Base-by-base conservation (phyloP, 2,113 vertebrate species). In the Megatriorchis doriae region DNA sequence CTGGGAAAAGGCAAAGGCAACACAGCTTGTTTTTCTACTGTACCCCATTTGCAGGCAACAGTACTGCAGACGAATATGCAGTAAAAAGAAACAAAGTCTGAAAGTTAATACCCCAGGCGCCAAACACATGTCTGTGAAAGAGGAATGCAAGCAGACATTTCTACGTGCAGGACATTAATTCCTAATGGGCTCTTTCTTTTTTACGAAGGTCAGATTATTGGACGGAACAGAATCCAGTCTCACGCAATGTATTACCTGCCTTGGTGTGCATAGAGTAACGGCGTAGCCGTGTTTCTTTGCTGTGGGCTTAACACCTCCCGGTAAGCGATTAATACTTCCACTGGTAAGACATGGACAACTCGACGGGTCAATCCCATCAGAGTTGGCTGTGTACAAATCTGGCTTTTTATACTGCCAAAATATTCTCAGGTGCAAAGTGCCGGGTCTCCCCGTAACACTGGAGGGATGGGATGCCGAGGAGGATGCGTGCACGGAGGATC, bases 61-160 rank as follows among this genome's bases (percentile, higher is more conserved):
- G 56, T 94, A 81, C 27, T 92, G 80, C 94, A 95, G 96, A 86
- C 1, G 83, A 96, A 94, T 94, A 89, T 47, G 94, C 84, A 93
- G 96, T 94, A 97, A 97, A 98, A 97, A 98, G 96, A 97, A 98
- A 98, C 98, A 98, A 97, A 95, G 97, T 97, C 97, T 97, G 97
- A 97, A 96, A 97, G 96, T 97, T 98, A 97, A 98, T 98, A 97
- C 97, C 96, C 86, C 88, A 96, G 98, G 97, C 91, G 90, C 96
- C 97, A 95, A 97, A 81, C 81, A 72, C 90, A 95, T 83, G 94
- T 96, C 96, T 97, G 95, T 82, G 88, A 93, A 97, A 97, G 94
- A 94, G 86, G 96, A 96, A 97, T 97, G 91, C 88, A 93, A 82
- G 93, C 96, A 97, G 97, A 94, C 95, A 53, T 94, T 93, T 97